phyloP scores from a whole-genome alignment of 2,888 invertebrate species.

The Ctenicera cuprea region DNA sequence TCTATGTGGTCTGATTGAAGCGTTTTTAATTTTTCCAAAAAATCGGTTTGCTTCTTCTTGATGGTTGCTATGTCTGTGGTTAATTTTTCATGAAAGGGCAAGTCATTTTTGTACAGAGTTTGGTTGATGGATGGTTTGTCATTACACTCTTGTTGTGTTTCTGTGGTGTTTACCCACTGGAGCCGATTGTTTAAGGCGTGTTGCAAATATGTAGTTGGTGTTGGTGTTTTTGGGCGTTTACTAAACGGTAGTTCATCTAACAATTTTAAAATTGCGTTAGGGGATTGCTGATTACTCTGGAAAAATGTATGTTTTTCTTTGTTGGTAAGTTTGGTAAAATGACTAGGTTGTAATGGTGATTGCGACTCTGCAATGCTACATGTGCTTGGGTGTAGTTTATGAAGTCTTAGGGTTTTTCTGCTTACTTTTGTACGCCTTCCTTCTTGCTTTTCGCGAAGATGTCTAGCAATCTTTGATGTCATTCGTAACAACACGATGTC shows the following conservation, averaged over 20 bases:
- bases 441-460: constrained; percentile 6
- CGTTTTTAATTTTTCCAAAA: constrained; percentile 21
- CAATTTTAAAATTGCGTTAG: neutral
- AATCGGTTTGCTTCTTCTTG: constrained; percentile 11
- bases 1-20: constrained; percentile 38
- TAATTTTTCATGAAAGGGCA: too few relatives aligned
- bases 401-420: neutral
- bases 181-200: too few relatives aligned
- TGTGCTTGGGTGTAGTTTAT: neutral
- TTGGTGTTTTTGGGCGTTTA: neutral
- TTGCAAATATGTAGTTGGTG: too few relatives aligned
- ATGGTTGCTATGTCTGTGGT: constrained; percentile 10
- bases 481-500: constrained; percentile 50
- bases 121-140: too few relatives aligned
- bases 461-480: constrained; percentile 38
- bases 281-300: neutral
- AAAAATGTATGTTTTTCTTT: neutral
- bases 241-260: constrained; percentile 16
- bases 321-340: neutral
- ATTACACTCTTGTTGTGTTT: too few relatives aligned
- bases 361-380: neutral
- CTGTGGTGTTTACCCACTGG: too few relatives aligned
- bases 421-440: neutral
- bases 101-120: too few relatives aligned
- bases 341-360: too few relatives aligned